These are phyloP conservation scores for Microcebus tavaratra DNA, from an alignment of 2,113 vertebrate genomes.

Conservation along the genomic window DNA sequence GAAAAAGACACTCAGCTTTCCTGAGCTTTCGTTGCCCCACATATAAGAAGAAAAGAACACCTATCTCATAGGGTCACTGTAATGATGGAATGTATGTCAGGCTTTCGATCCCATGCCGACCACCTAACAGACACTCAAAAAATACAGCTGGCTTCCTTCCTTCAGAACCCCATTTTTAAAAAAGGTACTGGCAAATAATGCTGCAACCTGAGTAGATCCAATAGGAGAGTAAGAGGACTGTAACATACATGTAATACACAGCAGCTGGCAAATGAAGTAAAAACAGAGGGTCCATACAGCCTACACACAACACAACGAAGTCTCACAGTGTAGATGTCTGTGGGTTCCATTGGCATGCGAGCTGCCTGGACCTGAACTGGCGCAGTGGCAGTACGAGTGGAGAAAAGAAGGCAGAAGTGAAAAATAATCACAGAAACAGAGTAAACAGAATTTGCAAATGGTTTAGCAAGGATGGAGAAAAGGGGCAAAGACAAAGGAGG, in stretches of 20 bases:
- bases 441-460: background rate
- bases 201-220: background rate
- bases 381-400: background rate
- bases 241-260: background rate
- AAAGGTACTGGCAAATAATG: background rate
- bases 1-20: background rate
- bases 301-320: no score
- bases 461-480: background rate
- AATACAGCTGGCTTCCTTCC: background rate
- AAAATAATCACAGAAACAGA: background rate
- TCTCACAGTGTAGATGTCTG: background rate
- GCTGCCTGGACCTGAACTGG: background rate
- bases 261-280: background rate
- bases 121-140: background rate
- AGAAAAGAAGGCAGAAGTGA: background rate
- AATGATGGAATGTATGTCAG: background rate
- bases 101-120: background rate
- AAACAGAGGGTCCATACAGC: background rate
- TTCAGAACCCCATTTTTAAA: background rate
- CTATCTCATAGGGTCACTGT: background rate
- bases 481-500: background rate
- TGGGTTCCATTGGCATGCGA: background rate
- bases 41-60: background rate
- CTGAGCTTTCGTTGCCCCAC: background rate
- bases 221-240: background rate